Evolutionary conservation across 2,888 invertebrate species (phyloP), one percentile per base, ranked within the genome.

Genomic region (Pterostichus madidus): DNA sequence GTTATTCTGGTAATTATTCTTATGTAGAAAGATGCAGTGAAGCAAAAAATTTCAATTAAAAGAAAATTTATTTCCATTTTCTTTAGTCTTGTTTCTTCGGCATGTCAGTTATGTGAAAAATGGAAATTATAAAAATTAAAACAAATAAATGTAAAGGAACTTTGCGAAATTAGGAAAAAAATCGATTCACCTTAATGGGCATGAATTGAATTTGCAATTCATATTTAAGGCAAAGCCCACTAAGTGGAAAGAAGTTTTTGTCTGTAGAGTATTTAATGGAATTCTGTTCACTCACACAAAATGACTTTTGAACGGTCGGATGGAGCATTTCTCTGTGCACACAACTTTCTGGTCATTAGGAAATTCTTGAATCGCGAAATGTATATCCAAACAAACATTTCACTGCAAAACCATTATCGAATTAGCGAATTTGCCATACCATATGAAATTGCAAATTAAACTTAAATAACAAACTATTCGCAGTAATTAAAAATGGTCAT

Each of bases 151-250:
- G 73, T 61, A 81, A 75, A 61, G 59, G 81, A 59, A 75, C 61
- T 83, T 83, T 77, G 31, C 77, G 68, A 24, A 77, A 83, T 61
- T 77, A 61, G 44, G 32, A 46, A 77, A 82, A 81, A 83, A 68
- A 83, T 83, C 83, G 83, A 83, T 83, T 52, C 61, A 81, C 77
- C 53, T 77, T 83, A 83, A 83, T 83, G 83, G 83, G 68, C 77
- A 68, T 49, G 83, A 83, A 83, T 83, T 77, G 77, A 83, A 83
- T 83, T 83, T 83, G 83, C 83, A 83, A 83, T 83, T 83, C 83
- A 83, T 83, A 83, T 83, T 83, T 77, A 83, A 83, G 61, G 77
- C 64, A 77, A 76, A 83, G 83, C 83, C 64, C 68, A 64, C 77
- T 83, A 77, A 83, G 83, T 75, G 75, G 61, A 75, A 73, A 77